Evolutionary conservation across 2,113 vertebrate species (phyloP), one percentile per base, ranked within the genome.

Genomic region (Rhinopomastus cyanomelas): DNA sequence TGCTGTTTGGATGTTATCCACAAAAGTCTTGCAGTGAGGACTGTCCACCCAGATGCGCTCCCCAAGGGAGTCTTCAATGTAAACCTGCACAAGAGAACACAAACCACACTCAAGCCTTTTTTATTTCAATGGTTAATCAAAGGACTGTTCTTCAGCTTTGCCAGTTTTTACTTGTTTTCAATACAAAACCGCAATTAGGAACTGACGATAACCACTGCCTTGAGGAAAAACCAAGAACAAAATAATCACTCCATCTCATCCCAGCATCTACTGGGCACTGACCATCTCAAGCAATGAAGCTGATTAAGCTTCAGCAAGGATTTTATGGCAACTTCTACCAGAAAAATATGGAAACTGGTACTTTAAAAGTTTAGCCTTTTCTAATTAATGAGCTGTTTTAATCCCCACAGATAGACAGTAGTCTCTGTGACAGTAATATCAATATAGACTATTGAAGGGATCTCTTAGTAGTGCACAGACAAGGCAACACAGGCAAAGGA

Each of bases 1-100:
- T 8, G 99, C 99, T 5, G 99, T 99, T 94, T 99, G 99, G 93
- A 99, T 98, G 93, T 99, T 99, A 87, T 99, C 99, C 79, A 99
- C 99, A 87, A 99, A 99, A 0, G 97, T 98, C 96, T 99, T 99
- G 95, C 99, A 99, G 95, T 99, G 99, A 25, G 97, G 98, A 91
- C 99, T 99, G 97, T 99, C 99, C 84, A 99, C 99, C 99, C 99
- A 99, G 95, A 99, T 99, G 42, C 99, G 98, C 84, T 99, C 99
- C 7, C 99, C 99, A 16, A 99, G 96, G 1, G 99, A 99, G 95
- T 99, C 99, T 77, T 99, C 99, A 3, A 99, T 99, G 95, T 99
- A 99, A 19, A 99, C 99, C 99, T 99, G 88, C 17, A 90, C 4
- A 37, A 62, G 5, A 88, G 20, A 55, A 39, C 25, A 56, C 36